Base-by-base conservation (phyloP, 2,888 invertebrate genomes). In the Oxycera nigricornis region DNA sequence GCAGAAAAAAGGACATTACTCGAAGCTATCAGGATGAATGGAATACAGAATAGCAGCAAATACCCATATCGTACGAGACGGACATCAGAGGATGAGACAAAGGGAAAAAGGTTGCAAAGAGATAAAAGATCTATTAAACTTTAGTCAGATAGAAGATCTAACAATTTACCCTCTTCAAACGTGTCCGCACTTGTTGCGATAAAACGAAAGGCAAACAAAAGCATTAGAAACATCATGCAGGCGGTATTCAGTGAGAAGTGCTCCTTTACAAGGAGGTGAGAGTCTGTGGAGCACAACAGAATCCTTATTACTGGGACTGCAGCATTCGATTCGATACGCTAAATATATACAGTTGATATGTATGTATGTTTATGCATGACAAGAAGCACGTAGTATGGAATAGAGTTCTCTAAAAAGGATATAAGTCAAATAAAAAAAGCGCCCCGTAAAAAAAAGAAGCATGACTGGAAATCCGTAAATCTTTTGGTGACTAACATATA, bases 141-240 rank as follows among this genome's bases (percentile, higher is more conserved):
- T 77, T 77, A 74, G 73, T 73, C 61, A 73, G 77, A 77, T 77
- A 75, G 75, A 75, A 73, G 73, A 77, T 77, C 73, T 75, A 75
- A 74, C 75, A 77, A 77, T 77, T 75, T 75, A 77, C 77, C 77
- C 77, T 77, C 77, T 75, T 77, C 77, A 77, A 77, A 75, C 65
- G 73, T 73, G 74, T 74, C 75, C 75, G 74, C 75, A 77, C 77
- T 77, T 77, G 77, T 77, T 77, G 75, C 75, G 73, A 76, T 76
- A 75, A 73, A 76, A 39, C 31, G 62, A 30, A 41, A 35, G 41
- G 72, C 26, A 72, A 72, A 57, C 57, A 72, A 72, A 59, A 70
- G 52, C 70, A 28, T 70, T 17, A 31, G 22, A 52, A 52, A 31
- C 20, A 52, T 52, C 52, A 70, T 70, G 70, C 70, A 52, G 70